Base-by-base conservation (phyloP, 2,888 invertebrate species). In the Tetropium fuscum region DNA sequence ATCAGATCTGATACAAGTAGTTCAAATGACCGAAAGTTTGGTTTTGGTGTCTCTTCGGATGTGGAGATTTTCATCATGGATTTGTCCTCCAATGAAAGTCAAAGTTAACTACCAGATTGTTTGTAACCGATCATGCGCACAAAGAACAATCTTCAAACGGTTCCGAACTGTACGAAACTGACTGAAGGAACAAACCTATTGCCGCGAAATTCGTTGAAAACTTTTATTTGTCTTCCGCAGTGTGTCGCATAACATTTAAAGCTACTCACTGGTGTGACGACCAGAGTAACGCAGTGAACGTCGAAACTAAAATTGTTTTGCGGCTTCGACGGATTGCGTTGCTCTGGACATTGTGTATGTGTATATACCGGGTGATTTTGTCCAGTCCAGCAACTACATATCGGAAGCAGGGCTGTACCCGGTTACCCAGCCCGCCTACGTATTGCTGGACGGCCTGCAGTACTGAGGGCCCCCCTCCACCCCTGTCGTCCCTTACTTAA, bases 391-490 rank as follows among this genome's bases (percentile, higher is more conserved):
- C 80, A 81, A 81, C 78, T 81, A 81, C 79, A 78, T 81, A 77
- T 80, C 81, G 77, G 80, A 81, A 79, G 65, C 65, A 53, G 84
- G 84, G 80, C 83, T 85, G 82, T 85, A 84, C 80, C 85, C 84
- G 75, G 84, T 84, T 77, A 83, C 84, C 82, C 66, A 65, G 60
- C 69, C 72, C 34, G 84, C 85, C 82, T 85, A 85, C 83, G 84
- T 86, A 79, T 83, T 86, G 83, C 84, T 85, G 83, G 85, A 85
- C 83, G 84, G 84, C 80, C 84, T 86, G 83, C 85, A 86, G 83
- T 86, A 85, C 84, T 86, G 85, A 86, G 84, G 84, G 83, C 84
- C 72, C 75, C 76, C 74, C 71, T 71, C 75, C 68, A 70, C 75
- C 70, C 73, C 65, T 51, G 64, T 55, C 69, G 73, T 74, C 80